A percentile compares a stretch with the other conserved stretches of the same genome.
Conservation (phyloP, 2,113 vertebrate species). For the Brachirus orientalis region DNA sequence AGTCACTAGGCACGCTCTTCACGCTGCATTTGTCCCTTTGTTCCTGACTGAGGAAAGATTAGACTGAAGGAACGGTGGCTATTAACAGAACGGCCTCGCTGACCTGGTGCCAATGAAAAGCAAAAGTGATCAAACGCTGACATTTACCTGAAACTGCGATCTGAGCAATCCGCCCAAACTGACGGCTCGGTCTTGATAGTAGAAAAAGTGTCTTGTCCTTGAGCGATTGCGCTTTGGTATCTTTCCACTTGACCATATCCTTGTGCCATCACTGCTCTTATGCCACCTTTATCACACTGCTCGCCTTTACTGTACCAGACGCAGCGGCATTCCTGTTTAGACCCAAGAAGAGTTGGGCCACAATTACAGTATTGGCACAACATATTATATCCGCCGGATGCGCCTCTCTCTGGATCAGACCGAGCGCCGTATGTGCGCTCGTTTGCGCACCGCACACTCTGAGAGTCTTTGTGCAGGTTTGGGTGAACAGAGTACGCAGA, state of each 20-base stretch:
- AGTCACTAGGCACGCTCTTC: background rate
- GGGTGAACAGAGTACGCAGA: conserved; percentile 22
- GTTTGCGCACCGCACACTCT: conserved; percentile 49
- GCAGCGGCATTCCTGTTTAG: conserved; percentile 57
- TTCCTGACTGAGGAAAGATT: conserved; percentile 7
- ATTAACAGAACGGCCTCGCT: background rate
- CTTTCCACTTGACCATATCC: conserved; percentile 68
- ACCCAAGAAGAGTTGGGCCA: conserved; percentile 28
- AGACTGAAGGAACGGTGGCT: background rate
- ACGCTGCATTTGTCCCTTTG: conserved; percentile 23
- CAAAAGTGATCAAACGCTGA: background rate
- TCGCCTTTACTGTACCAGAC: conserved; percentile 48
- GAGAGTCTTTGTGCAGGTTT: conserved; percentile 25
- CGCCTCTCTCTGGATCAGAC: conserved; percentile 31
- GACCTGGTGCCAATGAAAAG: background rate
- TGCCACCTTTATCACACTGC: conserved; percentile 28
- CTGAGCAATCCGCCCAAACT: conserved; percentile 61
- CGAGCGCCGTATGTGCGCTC: conserved; percentile 45
- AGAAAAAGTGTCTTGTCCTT: conserved; percentile 49
- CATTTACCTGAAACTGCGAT: conserved; percentile 69
- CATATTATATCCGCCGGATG: conserved; percentile 12
- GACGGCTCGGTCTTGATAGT: conserved; percentile 66
- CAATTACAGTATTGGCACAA: conserved; percentile 67
- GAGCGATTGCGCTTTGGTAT: conserved; percentile 58
- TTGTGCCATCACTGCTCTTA: conserved; percentile 37